Conservation (phyloP, 2,888 invertebrate species). For the Apocheima hispidaria region DNA sequence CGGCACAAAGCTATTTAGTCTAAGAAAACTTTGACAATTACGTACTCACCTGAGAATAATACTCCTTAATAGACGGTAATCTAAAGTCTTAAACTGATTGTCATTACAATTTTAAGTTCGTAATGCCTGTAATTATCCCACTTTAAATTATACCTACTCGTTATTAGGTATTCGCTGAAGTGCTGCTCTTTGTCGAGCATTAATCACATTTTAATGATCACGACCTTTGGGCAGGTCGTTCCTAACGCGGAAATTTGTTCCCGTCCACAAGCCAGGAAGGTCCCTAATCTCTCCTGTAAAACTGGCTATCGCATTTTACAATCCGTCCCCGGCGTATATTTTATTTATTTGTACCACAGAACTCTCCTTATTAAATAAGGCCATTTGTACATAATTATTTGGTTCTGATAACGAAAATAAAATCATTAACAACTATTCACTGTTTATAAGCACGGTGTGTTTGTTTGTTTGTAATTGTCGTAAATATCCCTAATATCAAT, state of each 20-base stretch:
- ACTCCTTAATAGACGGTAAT: background rate
- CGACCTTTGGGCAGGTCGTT: conserved; percentile 47
- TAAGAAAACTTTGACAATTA: too few species aligned
- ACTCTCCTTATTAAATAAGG: background rate
- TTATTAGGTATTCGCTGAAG: conserved; percentile 28
- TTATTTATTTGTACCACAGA: conserved; percentile 27
- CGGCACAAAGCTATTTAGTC: too few species aligned
- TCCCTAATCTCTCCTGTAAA: conserved; percentile 46
- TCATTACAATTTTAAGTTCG: conserved; percentile 2
- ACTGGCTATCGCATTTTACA: conserved; percentile 20
- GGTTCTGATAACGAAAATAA: too few species aligned
- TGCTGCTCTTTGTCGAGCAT: conserved; percentile 41
- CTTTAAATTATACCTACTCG: conserved; percentile 24
- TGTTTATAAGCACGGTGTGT: too few species aligned
- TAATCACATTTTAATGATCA: conserved; percentile 56
- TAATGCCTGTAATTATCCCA: conserved; percentile 20
- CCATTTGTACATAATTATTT: background rate
- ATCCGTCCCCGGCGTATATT: conserved; percentile 29
- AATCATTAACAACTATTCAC: too few species aligned
- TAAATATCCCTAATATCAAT: too few species aligned
- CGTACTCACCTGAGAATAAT: too few species aligned
- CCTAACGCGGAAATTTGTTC: conserved; percentile 55
- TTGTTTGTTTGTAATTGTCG: too few species aligned
- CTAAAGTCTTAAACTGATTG: background rate
- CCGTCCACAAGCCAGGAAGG: conserved; percentile 37